Evolutionary conservation across 2,797 vertebrate species (phyloP).

Genomic region (Bradypus variegatus): DNA sequence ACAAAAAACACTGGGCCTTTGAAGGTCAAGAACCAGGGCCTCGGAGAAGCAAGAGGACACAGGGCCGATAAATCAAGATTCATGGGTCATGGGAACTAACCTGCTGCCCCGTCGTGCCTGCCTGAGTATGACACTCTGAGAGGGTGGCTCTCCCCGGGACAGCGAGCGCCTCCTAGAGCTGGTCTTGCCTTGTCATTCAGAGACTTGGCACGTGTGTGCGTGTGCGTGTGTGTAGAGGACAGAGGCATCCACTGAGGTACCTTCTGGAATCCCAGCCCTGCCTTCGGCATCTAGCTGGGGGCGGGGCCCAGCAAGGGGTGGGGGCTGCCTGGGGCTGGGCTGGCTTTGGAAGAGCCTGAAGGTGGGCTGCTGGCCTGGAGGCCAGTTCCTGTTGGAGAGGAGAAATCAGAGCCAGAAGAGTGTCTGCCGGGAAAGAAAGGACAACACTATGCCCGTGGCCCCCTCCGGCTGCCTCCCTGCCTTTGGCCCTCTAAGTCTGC

Average conservation of each 20-base stretch:
- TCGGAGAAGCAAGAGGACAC: not conserved
- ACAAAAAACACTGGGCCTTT: not conserved
- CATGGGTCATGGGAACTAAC: not conserved
- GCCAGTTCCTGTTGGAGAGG: not conserved
- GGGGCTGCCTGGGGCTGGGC: not conserved
- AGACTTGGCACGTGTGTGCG: not conserved
- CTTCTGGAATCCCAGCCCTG: not conserved
- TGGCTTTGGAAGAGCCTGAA: not conserved
- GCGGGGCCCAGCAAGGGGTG: fast-evolving
- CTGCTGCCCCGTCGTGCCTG: fast-evolving
- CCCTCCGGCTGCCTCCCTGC: not conserved
- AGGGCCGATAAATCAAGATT: not conserved
- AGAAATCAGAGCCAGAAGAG: not conserved
- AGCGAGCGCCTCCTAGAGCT: not conserved
- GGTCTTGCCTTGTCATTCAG: not conserved
- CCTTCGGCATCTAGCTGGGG: not conserved
- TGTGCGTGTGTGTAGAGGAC: too few relatives aligned
- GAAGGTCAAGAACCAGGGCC: not conserved
- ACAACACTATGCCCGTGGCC: too few relatives aligned
- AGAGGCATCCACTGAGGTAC: not conserved
- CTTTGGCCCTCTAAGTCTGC: not conserved
- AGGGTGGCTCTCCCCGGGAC: not conserved
- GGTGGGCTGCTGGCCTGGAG: not conserved
- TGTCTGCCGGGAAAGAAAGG: not conserved
- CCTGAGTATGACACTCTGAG: not conserved